phyloP scores from a whole-genome alignment of 1,140 invertebrate species.

The Zaprionus capensis region DNA sequence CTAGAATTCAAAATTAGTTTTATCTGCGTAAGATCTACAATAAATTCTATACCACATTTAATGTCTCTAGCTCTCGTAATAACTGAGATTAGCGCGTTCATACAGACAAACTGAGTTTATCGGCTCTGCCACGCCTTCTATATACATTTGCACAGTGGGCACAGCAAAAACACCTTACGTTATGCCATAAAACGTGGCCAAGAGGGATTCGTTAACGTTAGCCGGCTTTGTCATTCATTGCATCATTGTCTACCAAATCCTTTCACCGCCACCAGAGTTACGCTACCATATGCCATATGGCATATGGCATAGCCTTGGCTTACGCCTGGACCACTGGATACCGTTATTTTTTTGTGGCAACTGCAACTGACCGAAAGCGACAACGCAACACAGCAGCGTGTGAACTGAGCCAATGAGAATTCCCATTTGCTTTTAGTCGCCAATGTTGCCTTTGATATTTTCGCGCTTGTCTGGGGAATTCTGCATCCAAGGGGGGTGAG shows the following conservation, averaged over 20 bases:
- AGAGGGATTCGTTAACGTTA: constrained; percentile 15
- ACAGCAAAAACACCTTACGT: not conserved
- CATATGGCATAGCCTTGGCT: constrained; percentile 62
- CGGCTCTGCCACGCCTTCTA: not conserved
- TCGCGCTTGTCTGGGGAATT: constrained; percentile 34
- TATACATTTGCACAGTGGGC: not conserved
- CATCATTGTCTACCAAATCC: constrained; percentile 56
- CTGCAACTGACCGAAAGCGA: constrained; percentile 58
- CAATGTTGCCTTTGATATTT: constrained; percentile 74
- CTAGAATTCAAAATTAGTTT: not conserved
- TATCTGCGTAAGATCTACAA: not conserved
- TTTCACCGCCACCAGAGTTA: constrained; percentile 65
- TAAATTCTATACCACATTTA: not conserved
- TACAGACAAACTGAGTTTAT: not conserved
- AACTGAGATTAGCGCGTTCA: not conserved
- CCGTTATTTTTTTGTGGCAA: constrained; percentile 33
- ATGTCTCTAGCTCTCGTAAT: not conserved
- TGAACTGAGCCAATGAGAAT: constrained; percentile 60
- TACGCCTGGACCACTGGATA: constrained; percentile 30
- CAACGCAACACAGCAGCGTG: constrained; percentile 59
- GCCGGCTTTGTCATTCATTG: constrained; percentile 28
- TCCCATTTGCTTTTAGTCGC: constrained; percentile 28
- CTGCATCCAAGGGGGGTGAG: not conserved
- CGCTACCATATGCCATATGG: constrained; percentile 5
- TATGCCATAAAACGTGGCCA: constrained; percentile 24